A percentile compares a stretch with the other conserved stretches of the same genome.
These are phyloP conservation scores for Emberiza fucata DNA, from an alignment of 2,113 vertebrate genomes.

Conservation along the genomic window DNA sequence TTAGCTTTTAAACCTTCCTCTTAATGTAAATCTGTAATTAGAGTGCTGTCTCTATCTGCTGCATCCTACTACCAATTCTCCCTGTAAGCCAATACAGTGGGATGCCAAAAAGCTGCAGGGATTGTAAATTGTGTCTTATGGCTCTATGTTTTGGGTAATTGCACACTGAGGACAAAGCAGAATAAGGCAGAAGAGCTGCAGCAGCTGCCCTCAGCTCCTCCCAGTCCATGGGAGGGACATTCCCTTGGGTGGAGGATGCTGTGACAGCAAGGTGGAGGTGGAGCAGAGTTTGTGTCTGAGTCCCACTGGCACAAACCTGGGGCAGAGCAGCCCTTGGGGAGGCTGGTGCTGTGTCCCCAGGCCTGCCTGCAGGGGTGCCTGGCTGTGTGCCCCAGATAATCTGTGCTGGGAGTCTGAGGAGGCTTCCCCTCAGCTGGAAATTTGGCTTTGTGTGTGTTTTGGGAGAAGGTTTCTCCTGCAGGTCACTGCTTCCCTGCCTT, in stretches of 20 bases:
- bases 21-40: constrained; percentile 64
- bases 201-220: not conserved
- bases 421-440: not conserved
- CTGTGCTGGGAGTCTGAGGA: not conserved
- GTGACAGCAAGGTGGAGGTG: not conserved
- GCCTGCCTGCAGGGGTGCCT: not conserved
- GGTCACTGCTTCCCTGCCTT: not conserved
- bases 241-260: not conserved
- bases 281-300: not conserved
- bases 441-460: not conserved
- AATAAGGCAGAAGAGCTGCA: not conserved
- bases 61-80: constrained; percentile 9
- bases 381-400: accelerated
- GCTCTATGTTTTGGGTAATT: not conserved
- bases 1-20: constrained; percentile 62
- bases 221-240: not conserved
- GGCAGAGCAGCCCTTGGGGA: not conserved
- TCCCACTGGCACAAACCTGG: not conserved
- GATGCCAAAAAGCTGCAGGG: constrained; percentile 30
- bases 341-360: not conserved
- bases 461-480: not conserved
- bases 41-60: constrained; percentile 23
- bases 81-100: not conserved
- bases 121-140: constrained; percentile 38
- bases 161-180: constrained; percentile 5